Base-by-base conservation (phyloP, 2,797 vertebrate species). In the Notamacropus eugenii region DNA sequence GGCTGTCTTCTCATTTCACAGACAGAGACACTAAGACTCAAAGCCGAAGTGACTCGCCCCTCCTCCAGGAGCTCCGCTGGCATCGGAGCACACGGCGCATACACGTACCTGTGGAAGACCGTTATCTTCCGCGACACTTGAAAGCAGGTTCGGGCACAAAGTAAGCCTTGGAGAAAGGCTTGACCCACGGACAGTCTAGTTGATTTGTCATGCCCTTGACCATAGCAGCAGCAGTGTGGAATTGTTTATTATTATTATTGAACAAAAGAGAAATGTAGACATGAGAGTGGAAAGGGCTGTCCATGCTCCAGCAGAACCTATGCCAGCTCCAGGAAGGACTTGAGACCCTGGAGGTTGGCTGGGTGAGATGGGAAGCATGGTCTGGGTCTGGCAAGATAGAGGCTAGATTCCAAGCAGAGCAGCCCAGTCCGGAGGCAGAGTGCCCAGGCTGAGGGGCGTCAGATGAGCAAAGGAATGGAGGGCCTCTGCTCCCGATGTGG, bases 271-370 rank as follows among this genome's bases (percentile, higher is more conserved):
- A 29, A 29, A 59, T 0, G 10, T 31, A 59, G 58, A 62, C 13
- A 13, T 31, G 16, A 40, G 16, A 16, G 34, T 40, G 0, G 13
- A 11, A 74, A 74, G 16, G n/a, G 67, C 24, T 40, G n/a, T 40
- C n/a, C n/a, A 0, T 40, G 16, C 16, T 74, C 0, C 67, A 74
- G 16, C n/a, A 74, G 19, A 5, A 74, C 0, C 1, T 0, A 10
- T 40, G n/a, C n/a, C n/a, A 74, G 67, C 67, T 10, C n/a, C 40
- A 19, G n/a, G 67, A 40, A 40, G 67, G 16, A 40, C 67, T 40
- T 40, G 34, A 9, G 67, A 0, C 8, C 16, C n/a, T 74, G n/a
- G n/a, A 29, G 4, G 16, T 5, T 74, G n/a, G 0, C 67, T 22
- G 67, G n/a, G 5, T 74, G 67, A 74, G 0, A 40, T 19, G 67